Percentiles rank a stretch among this genome's conserved stretches.
Conservation (phyloP, 1,140 invertebrate species). For the Meteorus sp. region DNA sequence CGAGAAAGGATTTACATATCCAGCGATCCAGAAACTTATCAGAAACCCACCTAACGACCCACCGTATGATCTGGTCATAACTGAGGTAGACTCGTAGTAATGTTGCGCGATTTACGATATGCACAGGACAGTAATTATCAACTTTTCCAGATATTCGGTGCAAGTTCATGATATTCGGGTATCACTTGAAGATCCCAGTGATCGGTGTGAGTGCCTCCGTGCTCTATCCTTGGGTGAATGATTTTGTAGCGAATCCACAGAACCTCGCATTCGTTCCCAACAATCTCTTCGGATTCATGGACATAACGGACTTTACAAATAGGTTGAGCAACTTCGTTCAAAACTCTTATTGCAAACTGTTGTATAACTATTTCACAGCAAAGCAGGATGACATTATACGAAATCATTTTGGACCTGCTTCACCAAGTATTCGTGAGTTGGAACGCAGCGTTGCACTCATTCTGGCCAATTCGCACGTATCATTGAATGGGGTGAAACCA, state of each 20-base stretch:
- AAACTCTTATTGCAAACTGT: slow-evolving; percentile 22
- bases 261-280: slow-evolving; percentile 64
- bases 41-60: slow-evolving; percentile 38
- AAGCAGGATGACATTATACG: slow-evolving; percentile 41
- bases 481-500: slow-evolving; percentile 48
- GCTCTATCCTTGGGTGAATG: slow-evolving; percentile 66
- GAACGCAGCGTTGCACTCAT: slow-evolving; percentile 58
- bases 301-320: slow-evolving; percentile 64
- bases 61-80: slow-evolving; percentile 40
- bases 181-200: slow-evolving; percentile 62
- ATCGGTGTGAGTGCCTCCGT: slow-evolving; percentile 63
- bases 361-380: slow-evolving; percentile 32
- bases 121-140: too few species aligned
- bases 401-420: slow-evolving; percentile 50
- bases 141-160: slow-evolving; percentile 5
- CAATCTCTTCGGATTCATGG: slow-evolving; percentile 59
- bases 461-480: slow-evolving; percentile 63
- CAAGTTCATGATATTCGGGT: slow-evolving; percentile 47
- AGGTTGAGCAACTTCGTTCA: slow-evolving; percentile 58
- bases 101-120: too few species aligned
- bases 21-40: slow-evolving; percentile 34
- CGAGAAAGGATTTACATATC: slow-evolving; percentile 22
- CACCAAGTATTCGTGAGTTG: slow-evolving; percentile 50
- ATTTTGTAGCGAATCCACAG: slow-evolving; percentile 65
- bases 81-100: slow-evolving; percentile 32